phyloP scores from a whole-genome alignment of 2,113 vertebrate species.

The Sarotherodon lohbergeri region DNA sequence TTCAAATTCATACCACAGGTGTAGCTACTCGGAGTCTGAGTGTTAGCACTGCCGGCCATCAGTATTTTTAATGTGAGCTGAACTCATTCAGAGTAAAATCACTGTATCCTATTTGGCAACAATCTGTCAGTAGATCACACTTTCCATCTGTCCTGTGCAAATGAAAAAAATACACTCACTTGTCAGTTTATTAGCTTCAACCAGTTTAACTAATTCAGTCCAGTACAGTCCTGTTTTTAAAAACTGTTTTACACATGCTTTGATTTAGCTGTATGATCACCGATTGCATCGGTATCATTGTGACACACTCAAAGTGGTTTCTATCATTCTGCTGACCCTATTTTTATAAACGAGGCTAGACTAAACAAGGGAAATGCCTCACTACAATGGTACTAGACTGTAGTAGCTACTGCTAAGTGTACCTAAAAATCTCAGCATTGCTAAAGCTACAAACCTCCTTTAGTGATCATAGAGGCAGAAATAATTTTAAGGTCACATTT shows the following conservation, averaged over 20 bases:
- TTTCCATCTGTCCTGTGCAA: background rate
- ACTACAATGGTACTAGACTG: background rate
- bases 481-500: background rate
- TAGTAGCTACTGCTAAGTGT: background rate
- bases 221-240: background rate
- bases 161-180: background rate
- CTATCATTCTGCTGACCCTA: background rate
- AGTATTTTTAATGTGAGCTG: background rate
- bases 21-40: background rate
- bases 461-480: background rate
- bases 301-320: background rate
- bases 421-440: background rate
- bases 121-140: background rate
- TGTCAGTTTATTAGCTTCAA: background rate
- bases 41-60: background rate
- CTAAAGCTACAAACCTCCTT: background rate
- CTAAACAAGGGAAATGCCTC: background rate
- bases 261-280: background rate
- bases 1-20: background rate
- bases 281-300: rapidly evolving
- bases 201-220: background rate
- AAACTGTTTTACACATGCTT: background rate
- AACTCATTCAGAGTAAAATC: background rate
- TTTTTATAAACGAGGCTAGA: background rate
- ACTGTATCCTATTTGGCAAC: background rate